Percentiles rank a stretch among this genome's conserved stretches.
phyloP scores from a whole-genome alignment of 2,113 vertebrate genomes.

The Vidua chalybeata region DNA sequence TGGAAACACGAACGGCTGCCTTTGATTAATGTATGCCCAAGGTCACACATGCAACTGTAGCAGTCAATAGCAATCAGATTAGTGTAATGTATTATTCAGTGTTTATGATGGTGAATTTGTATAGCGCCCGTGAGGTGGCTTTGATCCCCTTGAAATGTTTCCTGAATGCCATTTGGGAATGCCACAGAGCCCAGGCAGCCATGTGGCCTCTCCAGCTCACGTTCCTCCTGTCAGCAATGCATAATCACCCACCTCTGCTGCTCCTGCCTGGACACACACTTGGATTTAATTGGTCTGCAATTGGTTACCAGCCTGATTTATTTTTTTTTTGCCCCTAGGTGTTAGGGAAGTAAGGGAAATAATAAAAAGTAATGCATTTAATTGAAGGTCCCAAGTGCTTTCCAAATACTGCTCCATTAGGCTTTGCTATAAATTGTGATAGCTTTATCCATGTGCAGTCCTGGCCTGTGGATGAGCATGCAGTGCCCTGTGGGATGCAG shows the following conservation, averaged over 20 bases:
- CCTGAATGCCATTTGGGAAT: slow-evolving; percentile 29
- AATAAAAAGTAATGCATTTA: not conserved
- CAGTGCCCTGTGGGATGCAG: not conserved
- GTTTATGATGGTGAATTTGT: slow-evolving; percentile 66
- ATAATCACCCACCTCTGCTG: not conserved
- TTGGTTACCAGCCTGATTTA: not conserved
- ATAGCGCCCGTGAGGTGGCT: slow-evolving; percentile 34
- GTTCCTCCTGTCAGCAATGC: not conserved
- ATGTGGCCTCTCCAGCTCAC: not conserved
- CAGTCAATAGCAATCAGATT: slow-evolving; percentile 71
- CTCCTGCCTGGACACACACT: not conserved
- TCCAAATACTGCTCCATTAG: not conserved
- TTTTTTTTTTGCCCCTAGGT: not conserved
- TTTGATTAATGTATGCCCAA: slow-evolving; percentile 67
- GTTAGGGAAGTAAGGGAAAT: not conserved
- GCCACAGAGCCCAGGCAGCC: not conserved
- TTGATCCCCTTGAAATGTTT: slow-evolving; percentile 57
- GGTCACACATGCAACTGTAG: slow-evolving; percentile 49
- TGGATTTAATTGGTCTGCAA: not conserved
- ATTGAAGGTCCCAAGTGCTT: not conserved
- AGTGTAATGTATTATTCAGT: slow-evolving; percentile 72
- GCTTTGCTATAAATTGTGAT: not conserved
- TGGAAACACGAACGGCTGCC: slow-evolving; percentile 6
- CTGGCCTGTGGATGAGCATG: not conserved
- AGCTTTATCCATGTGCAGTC: not conserved